Conservation (phyloP, 2,113 vertebrate species). For the Anarrhichthys ocellatus region DNA sequence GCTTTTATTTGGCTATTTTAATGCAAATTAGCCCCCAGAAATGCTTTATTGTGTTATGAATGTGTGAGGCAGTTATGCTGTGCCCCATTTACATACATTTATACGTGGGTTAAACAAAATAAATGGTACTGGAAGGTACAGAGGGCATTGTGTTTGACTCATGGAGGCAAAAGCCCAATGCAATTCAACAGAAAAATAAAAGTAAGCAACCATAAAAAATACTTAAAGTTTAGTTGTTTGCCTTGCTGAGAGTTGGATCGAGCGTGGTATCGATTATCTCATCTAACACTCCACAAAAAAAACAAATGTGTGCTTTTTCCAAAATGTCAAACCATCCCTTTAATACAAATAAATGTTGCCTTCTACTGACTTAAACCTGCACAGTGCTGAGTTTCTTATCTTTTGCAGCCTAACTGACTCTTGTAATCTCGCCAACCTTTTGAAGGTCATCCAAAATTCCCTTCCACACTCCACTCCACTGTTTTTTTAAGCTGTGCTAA, state of each 20-base stretch:
- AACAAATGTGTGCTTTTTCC: background rate
- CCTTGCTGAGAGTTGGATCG: background rate
- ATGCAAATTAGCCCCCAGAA: conserved; percentile 73
- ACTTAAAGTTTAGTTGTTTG: background rate
- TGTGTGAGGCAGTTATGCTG: conserved; percentile 54
- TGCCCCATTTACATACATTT: conserved; percentile 41
- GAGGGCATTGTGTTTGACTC: background rate
- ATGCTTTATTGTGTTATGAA: conserved; percentile 62
- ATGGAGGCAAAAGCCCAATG: background rate
- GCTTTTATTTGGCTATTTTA: conserved; percentile 72
- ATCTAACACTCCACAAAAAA: background rate
- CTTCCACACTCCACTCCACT: background rate
- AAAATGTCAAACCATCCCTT: background rate
- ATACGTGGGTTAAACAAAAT: conserved; percentile 10
- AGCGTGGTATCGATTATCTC: background rate
- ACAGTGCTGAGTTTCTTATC: conserved; percentile 2
- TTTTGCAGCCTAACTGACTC: background rate
- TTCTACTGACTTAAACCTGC: background rate
- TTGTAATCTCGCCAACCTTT: conserved; percentile 23
- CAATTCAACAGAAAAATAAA: background rate
- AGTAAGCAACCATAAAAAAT: background rate
- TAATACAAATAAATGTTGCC: background rate
- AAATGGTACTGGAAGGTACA: conserved; percentile 11
- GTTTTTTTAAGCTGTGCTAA: conserved; percentile 37
- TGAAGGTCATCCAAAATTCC: conserved; percentile 27